Percentiles rank a stretch among this genome's conserved stretches.
These are phyloP conservation scores for Knipowitschia caucasica DNA, from an alignment of 2,797 vertebrate genomes.

Conservation along the genomic window DNA sequence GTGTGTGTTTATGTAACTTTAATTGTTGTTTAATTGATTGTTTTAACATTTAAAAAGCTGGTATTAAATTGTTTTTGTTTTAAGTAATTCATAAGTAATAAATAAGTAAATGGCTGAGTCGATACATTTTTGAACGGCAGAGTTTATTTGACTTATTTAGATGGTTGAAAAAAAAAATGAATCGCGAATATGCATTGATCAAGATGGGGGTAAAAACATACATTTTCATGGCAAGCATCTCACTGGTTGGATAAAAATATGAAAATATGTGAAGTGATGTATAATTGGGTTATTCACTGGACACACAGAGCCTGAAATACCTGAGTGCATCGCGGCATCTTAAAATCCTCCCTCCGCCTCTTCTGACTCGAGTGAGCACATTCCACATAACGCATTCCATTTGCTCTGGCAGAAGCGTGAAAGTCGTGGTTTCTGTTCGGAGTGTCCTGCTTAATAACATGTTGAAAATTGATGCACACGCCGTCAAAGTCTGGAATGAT, in stretches of 20 bases:
- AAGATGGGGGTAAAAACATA: no score
- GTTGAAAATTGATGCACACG: slow-evolving; percentile 46
- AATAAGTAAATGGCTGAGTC: no score
- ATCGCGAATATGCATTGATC: no score
- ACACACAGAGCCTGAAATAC: slow-evolving; percentile 49
- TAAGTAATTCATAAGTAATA: no score
- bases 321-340: slow-evolving; percentile 52
- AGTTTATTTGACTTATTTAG: no score
- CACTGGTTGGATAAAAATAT: slow-evolving; percentile 13
- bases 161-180: no score
- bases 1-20: no score
- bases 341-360: slow-evolving; percentile 42
- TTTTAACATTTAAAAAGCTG: no score
- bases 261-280: slow-evolving; percentile 52
- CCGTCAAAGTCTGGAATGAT: slow-evolving; percentile 59
- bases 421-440: slow-evolving; percentile 40
- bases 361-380: slow-evolving; percentile 40
- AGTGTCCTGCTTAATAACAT: slow-evolving; percentile 46
- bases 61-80: no score
- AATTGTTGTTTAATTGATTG: no score
- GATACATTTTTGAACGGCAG: no score
- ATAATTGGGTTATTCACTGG: slow-evolving; percentile 46
- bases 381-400: slow-evolving; percentile 36
- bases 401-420: slow-evolving; percentile 38
- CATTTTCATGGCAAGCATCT: no score